Percentiles rank a stretch among this genome's conserved stretches.
These are phyloP conservation scores for Zophobas morio DNA, from an alignment of 1,140 invertebrate species.

Conservation along the genomic window DNA sequence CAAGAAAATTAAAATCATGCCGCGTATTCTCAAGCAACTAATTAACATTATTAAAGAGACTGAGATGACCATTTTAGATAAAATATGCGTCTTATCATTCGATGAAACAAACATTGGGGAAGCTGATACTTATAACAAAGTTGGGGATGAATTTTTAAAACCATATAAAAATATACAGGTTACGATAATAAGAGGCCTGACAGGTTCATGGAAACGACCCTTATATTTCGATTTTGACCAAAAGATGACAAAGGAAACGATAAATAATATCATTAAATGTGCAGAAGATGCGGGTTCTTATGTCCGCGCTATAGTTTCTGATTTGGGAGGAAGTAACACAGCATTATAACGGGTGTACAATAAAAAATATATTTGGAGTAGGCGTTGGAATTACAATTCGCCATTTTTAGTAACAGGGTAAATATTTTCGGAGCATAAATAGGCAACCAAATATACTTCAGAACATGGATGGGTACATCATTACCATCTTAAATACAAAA, in stretches of 20 bases:
- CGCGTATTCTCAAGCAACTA: slow-evolving; percentile 21
- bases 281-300: slow-evolving; percentile 52
- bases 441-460: no score
- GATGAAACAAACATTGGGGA: slow-evolving; percentile 49
- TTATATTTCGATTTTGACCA: slow-evolving; percentile 62
- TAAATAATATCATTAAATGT: slow-evolving; percentile 57
- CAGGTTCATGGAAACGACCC: slow-evolving; percentile 63
- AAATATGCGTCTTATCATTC: slow-evolving; percentile 45
- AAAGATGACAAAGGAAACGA: slow-evolving; percentile 58
- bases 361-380: no score
- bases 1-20: slow-evolving; percentile 33
- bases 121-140: slow-evolving; percentile 14
- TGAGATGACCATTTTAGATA: neutral
- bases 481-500: no score
- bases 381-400: no score
- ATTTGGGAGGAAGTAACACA: slow-evolving; percentile 60
- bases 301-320: slow-evolving; percentile 59
- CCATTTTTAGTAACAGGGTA: no score
- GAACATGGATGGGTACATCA: no score
- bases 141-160: slow-evolving; percentile 34
- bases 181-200: slow-evolving; percentile 52
- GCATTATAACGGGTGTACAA: slow-evolving; percentile 23
- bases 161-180: slow-evolving; percentile 40
- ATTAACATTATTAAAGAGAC: slow-evolving; percentile 8
- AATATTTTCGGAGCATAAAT: no score